Evolutionary conservation across 2,888 invertebrate species (phyloP).

Genomic region (Alentia gelatinosa): DNA sequence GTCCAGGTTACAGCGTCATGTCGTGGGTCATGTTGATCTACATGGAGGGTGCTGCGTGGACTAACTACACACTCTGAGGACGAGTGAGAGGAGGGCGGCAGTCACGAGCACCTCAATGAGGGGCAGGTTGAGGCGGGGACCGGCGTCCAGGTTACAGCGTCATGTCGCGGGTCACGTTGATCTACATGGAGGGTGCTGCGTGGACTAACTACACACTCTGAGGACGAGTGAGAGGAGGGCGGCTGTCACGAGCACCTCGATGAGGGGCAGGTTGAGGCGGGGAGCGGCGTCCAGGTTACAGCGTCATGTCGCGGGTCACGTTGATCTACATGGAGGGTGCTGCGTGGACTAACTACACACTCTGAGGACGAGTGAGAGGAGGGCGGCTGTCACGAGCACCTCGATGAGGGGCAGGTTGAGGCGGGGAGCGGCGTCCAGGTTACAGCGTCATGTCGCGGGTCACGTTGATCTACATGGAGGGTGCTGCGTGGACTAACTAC

Average conservation of each 20-base stretch:
- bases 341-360: too few species aligned
- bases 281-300: constrained; percentile 63
- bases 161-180: background rate
- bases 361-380: too few species aligned
- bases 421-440: constrained; percentile 55
- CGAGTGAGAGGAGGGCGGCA: too few species aligned
- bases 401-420: background rate
- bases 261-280: background rate
- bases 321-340: constrained; percentile 60
- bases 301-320: constrained; percentile 59
- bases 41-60: constrained; percentile 63
- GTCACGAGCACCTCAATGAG: background rate
- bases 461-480: too few species aligned
- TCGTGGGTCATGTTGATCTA: constrained; percentile 61
- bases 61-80: constrained; percentile 66
- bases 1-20: constrained; percentile 63
- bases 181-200: background rate
- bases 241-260: background rate
- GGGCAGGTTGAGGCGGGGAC: background rate
- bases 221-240: background rate
- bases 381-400: too few species aligned
- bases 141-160: constrained; percentile 61
- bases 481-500: too few species aligned
- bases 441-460: too few species aligned
- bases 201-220: background rate